phyloP scores from a whole-genome alignment of 2,888 invertebrate species.

The Cephonodes hylas region DNA sequence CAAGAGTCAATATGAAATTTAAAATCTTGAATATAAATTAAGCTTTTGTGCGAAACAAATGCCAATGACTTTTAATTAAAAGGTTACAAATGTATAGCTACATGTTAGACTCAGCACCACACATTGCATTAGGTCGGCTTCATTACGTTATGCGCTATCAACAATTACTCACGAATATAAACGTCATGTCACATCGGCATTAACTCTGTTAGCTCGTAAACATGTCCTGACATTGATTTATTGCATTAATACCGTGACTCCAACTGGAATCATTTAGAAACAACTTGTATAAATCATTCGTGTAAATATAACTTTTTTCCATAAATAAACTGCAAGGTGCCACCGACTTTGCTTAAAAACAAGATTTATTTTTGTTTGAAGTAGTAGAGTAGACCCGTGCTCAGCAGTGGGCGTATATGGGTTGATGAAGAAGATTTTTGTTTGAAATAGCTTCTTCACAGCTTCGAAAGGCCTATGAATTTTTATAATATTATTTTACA shows the following conservation, averaged over 20 bases:
- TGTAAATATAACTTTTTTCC: conserved; percentile 31
- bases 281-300: conserved; percentile 55
- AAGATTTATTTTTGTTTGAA: not conserved
- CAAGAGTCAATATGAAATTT: no score
- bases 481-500: no score
- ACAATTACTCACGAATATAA: conserved; percentile 79
- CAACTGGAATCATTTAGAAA: conserved; percentile 63
- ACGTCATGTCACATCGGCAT: conserved; percentile 76
- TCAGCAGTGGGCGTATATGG: no score
- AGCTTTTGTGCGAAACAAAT: no score
- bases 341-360: not conserved
- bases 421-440: no score
- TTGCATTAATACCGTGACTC: conserved; percentile 70
- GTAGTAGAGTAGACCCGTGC: no score
- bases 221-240: conserved; percentile 77
- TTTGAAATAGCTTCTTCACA: no score
- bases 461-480: no score
- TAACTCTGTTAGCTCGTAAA: conserved; percentile 80
- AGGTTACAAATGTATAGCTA: no score
- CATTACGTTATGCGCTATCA: conserved; percentile 54
- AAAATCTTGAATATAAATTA: no score
- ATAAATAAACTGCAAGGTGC: not conserved
- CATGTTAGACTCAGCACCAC: not conserved
- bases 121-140: conserved; percentile 18
- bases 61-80: no score